Percentiles rank a stretch among this genome's conserved stretches.
Conservation (phyloP, 2,888 invertebrate genomes). For the Dastarcus helophoroides region DNA sequence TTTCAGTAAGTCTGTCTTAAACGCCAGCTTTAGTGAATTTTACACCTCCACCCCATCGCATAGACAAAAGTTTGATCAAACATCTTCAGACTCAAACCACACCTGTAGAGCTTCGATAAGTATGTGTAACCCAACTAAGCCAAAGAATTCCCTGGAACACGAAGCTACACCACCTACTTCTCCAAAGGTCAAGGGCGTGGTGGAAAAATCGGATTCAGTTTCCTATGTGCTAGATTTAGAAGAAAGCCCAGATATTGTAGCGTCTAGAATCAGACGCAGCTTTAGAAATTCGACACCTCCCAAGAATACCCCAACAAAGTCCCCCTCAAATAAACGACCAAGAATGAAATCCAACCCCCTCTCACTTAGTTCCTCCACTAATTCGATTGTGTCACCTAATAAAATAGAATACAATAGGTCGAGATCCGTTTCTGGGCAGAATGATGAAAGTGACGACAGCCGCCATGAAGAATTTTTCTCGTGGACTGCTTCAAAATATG, state of each 20-base stretch:
- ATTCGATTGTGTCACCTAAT: constrained; percentile 35
- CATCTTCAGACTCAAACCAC: constrained; percentile 7
- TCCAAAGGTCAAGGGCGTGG: constrained; percentile 70
- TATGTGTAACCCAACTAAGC: constrained; percentile 6
- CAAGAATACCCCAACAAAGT: constrained; percentile 29
- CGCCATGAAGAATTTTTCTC: constrained; percentile 18
- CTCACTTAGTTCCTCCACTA: constrained; percentile 43
- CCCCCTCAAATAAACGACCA: constrained; percentile 36
- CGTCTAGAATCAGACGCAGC: constrained; percentile 57
- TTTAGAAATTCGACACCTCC: constrained; percentile 44
- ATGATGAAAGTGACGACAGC: constrained; percentile 17
- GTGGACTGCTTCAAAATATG: constrained; percentile 9
- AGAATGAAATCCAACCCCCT: constrained; percentile 32
- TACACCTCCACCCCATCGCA: constrained; percentile 29
- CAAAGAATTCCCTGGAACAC: constrained; percentile 24
- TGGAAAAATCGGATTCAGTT: constrained; percentile 76
- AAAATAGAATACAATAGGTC: constrained; percentile 32
- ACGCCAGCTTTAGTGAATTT: constrained; percentile 29
- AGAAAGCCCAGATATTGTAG: constrained; percentile 59
- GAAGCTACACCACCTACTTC: constrained; percentile 49
- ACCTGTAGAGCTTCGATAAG: constrained; percentile 19
- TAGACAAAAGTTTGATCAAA: constrained; percentile 24
- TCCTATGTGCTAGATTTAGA: constrained; percentile 77
- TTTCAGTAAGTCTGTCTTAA: constrained; percentile 27
- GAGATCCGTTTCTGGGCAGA: constrained; percentile 33